Evolutionary conservation across 2,113 vertebrate species (phyloP), one percentile per base, ranked within the genome.

Genomic region (Neomonachus schauinslandi): DNA sequence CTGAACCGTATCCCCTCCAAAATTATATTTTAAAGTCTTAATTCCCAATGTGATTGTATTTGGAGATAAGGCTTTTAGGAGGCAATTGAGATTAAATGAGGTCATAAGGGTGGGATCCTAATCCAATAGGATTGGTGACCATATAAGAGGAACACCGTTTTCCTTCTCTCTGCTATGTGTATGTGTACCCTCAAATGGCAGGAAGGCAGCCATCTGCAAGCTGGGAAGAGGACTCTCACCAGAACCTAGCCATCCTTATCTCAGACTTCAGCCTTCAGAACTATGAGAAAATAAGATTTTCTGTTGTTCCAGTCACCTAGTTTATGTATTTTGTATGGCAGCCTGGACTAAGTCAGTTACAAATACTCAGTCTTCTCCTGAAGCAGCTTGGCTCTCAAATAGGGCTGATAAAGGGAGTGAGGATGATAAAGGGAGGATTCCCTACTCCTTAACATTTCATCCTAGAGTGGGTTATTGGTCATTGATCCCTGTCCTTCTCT

Each of bases 351-450:
- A 76, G 33, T 39, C 26, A 12, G 12, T 39, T 33, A 33, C 69
- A 94, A 59, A 36, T 1, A 10, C 46, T 36, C 33, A 2, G 4
- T 77, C 85, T 76, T 71, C 65, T 76, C n/a, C 39, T n/a, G 28
- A 57, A 80, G 63, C 36, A 81, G 28, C 19, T 36, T 81, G 49
- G n/a, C 26, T 80, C 11, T 82, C 0, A n/a, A 63, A 85, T 39
- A 61, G 15, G 6, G 5, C 19, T 65, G 31, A 5, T 69, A 28
- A 57, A 15, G 24, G 31, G 16, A 33, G 5, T 36, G 31, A 42
- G 28, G 4, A 19, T 18, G 7, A 22, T 10, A 7, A 7, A 14
- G 19, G 0, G 11, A 61, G 46, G 1, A 2, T 39, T 49, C 28
- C 19, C 36, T 24, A 16, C 5, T 39, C 19, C 31, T 21, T 51